Conservation (phyloP, 2,797 vertebrate genomes). For the Cyclopterus lumpus region DNA sequence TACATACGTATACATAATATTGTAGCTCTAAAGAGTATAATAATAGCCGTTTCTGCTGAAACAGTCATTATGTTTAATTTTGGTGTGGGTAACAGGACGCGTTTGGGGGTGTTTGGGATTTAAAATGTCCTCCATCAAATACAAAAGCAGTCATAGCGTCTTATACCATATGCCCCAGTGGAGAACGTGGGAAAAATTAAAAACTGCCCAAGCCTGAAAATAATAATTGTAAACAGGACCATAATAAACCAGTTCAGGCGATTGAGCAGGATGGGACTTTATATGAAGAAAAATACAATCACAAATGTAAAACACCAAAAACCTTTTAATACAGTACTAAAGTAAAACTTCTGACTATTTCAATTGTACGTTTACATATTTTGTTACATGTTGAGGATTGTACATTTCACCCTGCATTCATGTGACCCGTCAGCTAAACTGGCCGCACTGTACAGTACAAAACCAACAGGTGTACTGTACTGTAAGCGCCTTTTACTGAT, state of each 20-base stretch:
- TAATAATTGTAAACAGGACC: too few relatives aligned
- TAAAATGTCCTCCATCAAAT: too few relatives aligned
- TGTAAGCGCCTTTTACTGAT: neutral
- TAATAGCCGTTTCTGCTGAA: neutral
- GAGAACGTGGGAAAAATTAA: too few relatives aligned
- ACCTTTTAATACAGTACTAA: neutral
- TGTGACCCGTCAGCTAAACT: neutral
- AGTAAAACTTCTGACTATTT: neutral
- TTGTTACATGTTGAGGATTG: neutral
- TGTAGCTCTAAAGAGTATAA: neutral
- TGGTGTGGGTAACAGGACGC: neutral
- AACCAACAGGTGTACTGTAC: neutral
- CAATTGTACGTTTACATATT: neutral
- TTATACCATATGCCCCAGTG: too few relatives aligned
- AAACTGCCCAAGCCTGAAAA: too few relatives aligned
- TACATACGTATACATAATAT: neutral
- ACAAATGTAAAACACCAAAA: neutral
- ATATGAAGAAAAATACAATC: neutral
- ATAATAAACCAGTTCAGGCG: too few relatives aligned
- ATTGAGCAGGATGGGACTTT: too few relatives aligned
- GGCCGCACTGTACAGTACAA: neutral
- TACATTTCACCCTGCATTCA: neutral
- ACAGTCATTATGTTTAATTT: neutral
- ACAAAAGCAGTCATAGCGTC: too few relatives aligned
- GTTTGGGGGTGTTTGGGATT: too few relatives aligned